Base-by-base conservation (phyloP, 2,888 invertebrate species). In the Seira sanloemensis region DNA sequence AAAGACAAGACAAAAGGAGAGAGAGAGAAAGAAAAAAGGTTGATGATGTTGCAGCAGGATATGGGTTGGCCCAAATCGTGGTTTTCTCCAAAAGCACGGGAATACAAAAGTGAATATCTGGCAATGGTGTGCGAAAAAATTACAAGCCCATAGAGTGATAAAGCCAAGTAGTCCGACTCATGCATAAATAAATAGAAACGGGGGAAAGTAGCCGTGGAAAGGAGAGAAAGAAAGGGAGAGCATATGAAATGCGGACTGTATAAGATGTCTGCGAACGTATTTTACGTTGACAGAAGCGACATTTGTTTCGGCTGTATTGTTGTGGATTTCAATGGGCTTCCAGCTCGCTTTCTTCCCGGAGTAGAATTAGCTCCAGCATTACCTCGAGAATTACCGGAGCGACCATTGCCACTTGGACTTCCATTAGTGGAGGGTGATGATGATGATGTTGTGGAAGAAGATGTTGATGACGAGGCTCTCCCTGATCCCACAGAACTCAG, bases 251-350 rank as follows among this genome's bases (percentile, higher is more conserved):
- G 24, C 24, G 26, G 67, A 67, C 24, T 4, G n/a, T n/a, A n/a
- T n/a, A 21, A n/a, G 65, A 7, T 7, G 69, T 25, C 2, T 16
- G 58, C 58, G n/a, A 58, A 37, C 18, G 7, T 58, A n/a, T 77
- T 80, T 88, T 24, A 80, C 66, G 82, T 76, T 67, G 86, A 80
- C 25, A 82, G 74, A 66, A 82, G 81, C 26, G 86, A 79, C 82
- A 87, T 86, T 86, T 87, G 87, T 74, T 88, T 88, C 75, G 87
- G 86, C 73, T 88, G 87, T 72, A 82, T 67, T 27, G 87, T 87
- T 24, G 87, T 74, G 1, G 87, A 86, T 62, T 88, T 88, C 72
- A 88, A 75, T 54, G 88, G 88, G 71, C 88, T 88, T 24, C 86
- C 85, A 37, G 86, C 86, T 73, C 83, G 50, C 46, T 83, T 83